Conservation (phyloP, 2,888 invertebrate genomes). For the Mongoloraphidia duomilia region DNA sequence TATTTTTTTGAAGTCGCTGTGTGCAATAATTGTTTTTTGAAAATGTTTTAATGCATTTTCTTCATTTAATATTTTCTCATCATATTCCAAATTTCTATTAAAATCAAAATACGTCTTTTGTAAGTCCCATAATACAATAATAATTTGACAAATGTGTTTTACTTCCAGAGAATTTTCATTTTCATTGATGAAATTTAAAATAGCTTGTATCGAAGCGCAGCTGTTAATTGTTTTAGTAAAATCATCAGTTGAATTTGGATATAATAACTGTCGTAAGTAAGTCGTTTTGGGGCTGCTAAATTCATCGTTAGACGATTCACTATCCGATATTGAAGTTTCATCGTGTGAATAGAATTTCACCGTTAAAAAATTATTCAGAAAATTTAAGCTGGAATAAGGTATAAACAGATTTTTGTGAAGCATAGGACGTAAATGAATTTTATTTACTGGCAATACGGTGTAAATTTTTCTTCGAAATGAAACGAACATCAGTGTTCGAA, state of each 20-base stretch:
- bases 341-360: too few relatives aligned
- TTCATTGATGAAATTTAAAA: slow-evolving; percentile 24
- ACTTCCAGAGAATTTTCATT: slow-evolving; percentile 15
- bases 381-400: too few relatives aligned
- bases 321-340: too few relatives aligned
- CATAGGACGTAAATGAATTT: too few relatives aligned
- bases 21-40: slow-evolving; percentile 19
- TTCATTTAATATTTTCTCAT: background rate
- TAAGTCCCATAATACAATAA: slow-evolving; percentile 27
- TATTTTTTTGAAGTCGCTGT: slow-evolving; percentile 22
- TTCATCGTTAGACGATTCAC: too few relatives aligned
- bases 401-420: too few relatives aligned
- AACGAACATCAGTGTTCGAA: too few relatives aligned
- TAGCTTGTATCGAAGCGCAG: slow-evolving; percentile 25
- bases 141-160: slow-evolving; percentile 21
- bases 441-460: too few relatives aligned
- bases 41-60: slow-evolving; percentile 17
- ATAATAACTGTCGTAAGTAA: slow-evolving; percentile 15
- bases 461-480: too few relatives aligned
- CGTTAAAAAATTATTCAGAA: too few relatives aligned
- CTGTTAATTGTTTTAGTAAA: slow-evolving; percentile 21
- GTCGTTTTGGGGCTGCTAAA: too few relatives aligned
- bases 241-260: slow-evolving; percentile 19
- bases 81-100: slow-evolving; percentile 11
- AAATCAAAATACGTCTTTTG: slow-evolving; percentile 24